These are phyloP conservation scores for Kryptopterus vitreolus DNA, from an alignment of 2,797 vertebrate genomes.

Conservation along the genomic window DNA sequence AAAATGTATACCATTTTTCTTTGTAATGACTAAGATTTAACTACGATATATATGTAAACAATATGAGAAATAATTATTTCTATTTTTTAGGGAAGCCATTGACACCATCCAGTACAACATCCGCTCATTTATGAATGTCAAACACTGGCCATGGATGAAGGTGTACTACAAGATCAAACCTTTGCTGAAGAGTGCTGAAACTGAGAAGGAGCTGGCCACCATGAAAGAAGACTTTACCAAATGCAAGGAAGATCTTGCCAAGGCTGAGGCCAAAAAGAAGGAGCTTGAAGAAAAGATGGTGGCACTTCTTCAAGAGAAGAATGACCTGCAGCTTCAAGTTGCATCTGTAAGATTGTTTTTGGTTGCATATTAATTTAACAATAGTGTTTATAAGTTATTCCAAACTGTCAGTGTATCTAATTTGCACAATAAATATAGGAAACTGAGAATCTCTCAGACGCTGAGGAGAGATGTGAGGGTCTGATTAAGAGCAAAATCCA, in stretches of 20 bases:
- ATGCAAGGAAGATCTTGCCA: conserved; percentile 73
- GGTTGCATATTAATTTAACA: background rate
- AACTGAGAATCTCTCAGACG: conserved; percentile 72
- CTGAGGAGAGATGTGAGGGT: conserved; percentile 87
- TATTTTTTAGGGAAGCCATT: conserved; percentile 74
- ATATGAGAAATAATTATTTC: background rate
- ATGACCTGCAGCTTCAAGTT: conserved; percentile 83
- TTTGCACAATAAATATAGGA: conserved; percentile 13
- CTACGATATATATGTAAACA: background rate
- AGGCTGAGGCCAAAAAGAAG: conserved; percentile 83
- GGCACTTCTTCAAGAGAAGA: conserved; percentile 84
- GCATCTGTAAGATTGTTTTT: conserved; percentile 71
- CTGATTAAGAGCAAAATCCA: conserved; percentile 88
- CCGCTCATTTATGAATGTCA: conserved; percentile 67
- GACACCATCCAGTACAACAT: conserved; percentile 86
- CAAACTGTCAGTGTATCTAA: background rate
- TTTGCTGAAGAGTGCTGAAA: conserved; percentile 78
- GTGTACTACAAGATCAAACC: conserved; percentile 92
- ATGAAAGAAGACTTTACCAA: conserved; percentile 81
- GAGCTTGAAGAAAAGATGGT: conserved; percentile 90
- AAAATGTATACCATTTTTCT: no score
- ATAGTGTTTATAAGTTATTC: background rate
- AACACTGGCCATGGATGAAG: conserved; percentile 33
- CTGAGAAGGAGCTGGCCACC: conserved; percentile 85
- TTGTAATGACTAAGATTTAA: background rate